phyloP scores from a whole-genome alignment of 53 echinoderm and acorn worm genomes.

The Echinarachnius parma region DNA sequence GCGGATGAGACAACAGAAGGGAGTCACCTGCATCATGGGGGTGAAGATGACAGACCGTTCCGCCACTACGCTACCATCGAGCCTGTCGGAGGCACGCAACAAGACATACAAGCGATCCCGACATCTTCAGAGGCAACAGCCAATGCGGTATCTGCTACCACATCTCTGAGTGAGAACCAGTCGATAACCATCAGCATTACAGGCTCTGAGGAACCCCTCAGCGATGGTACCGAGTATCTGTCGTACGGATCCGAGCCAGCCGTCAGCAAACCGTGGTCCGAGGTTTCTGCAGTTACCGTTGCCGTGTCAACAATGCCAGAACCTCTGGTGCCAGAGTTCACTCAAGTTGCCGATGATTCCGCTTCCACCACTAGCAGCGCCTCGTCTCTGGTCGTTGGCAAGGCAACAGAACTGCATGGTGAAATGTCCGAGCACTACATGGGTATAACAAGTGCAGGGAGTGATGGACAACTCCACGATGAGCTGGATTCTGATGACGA shows the following conservation, averaged over 20 bases:
- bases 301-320: constrained; percentile 17
- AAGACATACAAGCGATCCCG: neutral
- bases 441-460: too few relatives aligned
- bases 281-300: constrained; percentile 34
- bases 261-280: constrained; percentile 17
- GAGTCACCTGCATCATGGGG: neutral
- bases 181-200: constrained; percentile 28
- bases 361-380: constrained; percentile 13
- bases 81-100: constrained; percentile 11
- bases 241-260: constrained; percentile 1
- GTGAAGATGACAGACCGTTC: constrained; percentile 3
- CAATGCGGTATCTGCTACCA: too few relatives aligned
- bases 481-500: constrained; percentile 66
- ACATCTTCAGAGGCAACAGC: neutral
- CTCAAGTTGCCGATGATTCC: constrained; percentile 21
- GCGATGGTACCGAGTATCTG: constrained; percentile 6
- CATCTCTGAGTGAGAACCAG: constrained; percentile 26
- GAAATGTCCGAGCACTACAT: too few relatives aligned
- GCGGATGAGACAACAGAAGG: neutral
- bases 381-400: constrained; percentile 2
- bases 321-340: constrained; percentile 35
- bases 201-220: constrained; percentile 21
- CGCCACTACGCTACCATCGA: constrained; percentile 34
- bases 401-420: too few relatives aligned
- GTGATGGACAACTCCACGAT: too few relatives aligned